Conservation (phyloP, 2,888 invertebrate species). For the Amphipyra berbera region DNA sequence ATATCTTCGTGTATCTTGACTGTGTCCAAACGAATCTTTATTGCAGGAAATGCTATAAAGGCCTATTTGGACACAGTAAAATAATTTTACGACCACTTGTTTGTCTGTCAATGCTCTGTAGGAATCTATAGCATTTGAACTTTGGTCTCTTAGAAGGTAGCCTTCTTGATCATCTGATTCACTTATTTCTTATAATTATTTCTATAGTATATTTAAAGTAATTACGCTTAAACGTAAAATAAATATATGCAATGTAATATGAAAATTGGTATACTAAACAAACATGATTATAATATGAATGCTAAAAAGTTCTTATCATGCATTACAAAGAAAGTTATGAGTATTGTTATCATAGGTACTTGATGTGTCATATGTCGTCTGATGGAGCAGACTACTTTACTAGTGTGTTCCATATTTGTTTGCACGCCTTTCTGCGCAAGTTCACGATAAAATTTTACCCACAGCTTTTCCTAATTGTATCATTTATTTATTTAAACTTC, state of each 20-base stretch:
- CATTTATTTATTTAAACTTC: no score
- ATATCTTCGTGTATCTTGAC: background rate
- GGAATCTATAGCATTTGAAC: no score
- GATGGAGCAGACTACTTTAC: background rate
- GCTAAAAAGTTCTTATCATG: background rate
- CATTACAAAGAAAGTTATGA: background rate
- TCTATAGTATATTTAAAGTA: background rate
- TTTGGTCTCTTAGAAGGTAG: no score
- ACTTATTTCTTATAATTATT: background rate
- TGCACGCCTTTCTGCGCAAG: background rate
- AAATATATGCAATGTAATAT: no score
- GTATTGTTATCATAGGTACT: background rate
- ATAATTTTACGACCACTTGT: slow-evolving; percentile 21
- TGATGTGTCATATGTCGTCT: background rate
- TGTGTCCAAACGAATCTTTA: slow-evolving; percentile 17
- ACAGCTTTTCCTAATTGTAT: no score
- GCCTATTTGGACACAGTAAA: slow-evolving; percentile 28
- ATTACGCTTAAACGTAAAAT: no score
- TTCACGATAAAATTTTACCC: no score
- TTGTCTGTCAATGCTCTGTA: background rate
- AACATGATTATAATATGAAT: background rate
- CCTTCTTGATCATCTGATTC: background rate
- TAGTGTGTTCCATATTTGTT: background rate
- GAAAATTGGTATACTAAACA: no score
- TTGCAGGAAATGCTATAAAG: slow-evolving; percentile 12